phyloP scores from a whole-genome alignment of 2,797 vertebrate genomes.

The Gymnoscopelus braueri region DNA sequence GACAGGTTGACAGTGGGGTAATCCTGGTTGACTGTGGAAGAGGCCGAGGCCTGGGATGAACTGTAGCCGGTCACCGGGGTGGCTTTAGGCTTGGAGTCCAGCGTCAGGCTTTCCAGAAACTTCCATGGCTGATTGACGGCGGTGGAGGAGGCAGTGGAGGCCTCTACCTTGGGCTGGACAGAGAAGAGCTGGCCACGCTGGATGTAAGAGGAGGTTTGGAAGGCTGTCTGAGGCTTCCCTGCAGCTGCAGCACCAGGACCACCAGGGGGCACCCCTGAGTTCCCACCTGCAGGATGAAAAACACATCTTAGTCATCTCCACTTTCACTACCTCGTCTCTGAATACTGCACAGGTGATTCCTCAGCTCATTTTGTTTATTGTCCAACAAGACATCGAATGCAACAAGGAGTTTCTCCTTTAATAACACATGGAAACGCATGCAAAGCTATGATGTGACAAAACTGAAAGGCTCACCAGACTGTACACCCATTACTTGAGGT shows the following conservation, averaged over 20 bases:
- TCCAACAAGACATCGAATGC: not conserved
- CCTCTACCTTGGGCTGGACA: slow-evolving; percentile 65
- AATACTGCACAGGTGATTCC: not conserved
- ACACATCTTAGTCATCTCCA: not conserved
- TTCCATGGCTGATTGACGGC: slow-evolving; percentile 66
- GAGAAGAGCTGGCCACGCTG: slow-evolving; percentile 67
- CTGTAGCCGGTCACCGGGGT: slow-evolving; percentile 46
- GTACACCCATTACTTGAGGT: slow-evolving; percentile 27
- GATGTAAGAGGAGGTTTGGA: slow-evolving; percentile 24
- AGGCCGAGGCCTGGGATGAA: slow-evolving; percentile 2
- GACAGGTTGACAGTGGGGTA: slow-evolving; percentile 76
- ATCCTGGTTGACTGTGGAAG: slow-evolving; percentile 49
- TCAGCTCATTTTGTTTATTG: not conserved
- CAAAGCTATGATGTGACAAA: not conserved
- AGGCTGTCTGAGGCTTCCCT: slow-evolving; percentile 57
- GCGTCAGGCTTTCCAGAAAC: slow-evolving; percentile 68
- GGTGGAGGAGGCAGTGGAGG: slow-evolving; percentile 3
- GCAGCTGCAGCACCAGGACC: not conserved
- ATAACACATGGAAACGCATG: not conserved
- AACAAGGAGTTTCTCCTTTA: not conserved
- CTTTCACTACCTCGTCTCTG: not conserved
- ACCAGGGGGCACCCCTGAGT: slow-evolving; percentile 39
- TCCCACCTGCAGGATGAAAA: slow-evolving; percentile 45
- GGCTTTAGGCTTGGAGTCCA: slow-evolving; percentile 63
- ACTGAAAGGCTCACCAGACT: slow-evolving; percentile 64